These are phyloP conservation scores for Andricus quercusramuli DNA, from an alignment of 2,888 invertebrate genomes.

Conservation along the genomic window DNA sequence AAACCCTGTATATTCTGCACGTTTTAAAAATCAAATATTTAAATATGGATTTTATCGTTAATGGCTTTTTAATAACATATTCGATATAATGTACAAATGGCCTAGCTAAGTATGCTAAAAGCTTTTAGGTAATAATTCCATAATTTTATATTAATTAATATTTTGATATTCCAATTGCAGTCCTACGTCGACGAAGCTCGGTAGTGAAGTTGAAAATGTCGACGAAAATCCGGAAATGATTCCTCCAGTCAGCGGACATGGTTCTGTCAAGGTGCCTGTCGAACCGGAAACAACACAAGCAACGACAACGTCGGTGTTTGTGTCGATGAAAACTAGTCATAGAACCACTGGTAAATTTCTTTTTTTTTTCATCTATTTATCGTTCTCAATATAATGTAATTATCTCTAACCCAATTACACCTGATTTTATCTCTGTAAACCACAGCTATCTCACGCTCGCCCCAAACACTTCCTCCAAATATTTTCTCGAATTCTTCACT, in stretches of 20 bases:
- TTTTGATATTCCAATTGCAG: slow-evolving; percentile 56
- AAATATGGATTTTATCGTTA: neutral
- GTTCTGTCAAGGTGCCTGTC: slow-evolving; percentile 66
- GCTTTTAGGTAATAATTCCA: neutral
- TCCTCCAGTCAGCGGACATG: slow-evolving; percentile 65
- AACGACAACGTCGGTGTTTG: slow-evolving; percentile 77
- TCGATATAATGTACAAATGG: neutral
- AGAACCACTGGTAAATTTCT: slow-evolving; percentile 70
- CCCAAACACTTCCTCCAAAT: neutral
- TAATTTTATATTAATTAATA: neutral
- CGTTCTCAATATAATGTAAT: neutral
- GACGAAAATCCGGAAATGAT: slow-evolving; percentile 64
- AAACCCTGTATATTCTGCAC: neutral
- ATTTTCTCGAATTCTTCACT: neutral
- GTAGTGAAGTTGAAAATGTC: slow-evolving; percentile 66
- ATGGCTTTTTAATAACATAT: neutral
- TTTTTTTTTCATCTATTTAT: neutral
- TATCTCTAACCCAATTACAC: neutral
- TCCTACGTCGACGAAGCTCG: slow-evolving; percentile 70
- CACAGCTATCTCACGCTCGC: neutral
- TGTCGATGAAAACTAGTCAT: slow-evolving; percentile 73
- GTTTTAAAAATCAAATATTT: neutral
- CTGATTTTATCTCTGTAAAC: neutral
- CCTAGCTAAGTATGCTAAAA: neutral
- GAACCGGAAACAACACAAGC: slow-evolving; percentile 66